phyloP scores from a whole-genome alignment of 2,888 invertebrate species.

The Pelosia muscerda region DNA sequence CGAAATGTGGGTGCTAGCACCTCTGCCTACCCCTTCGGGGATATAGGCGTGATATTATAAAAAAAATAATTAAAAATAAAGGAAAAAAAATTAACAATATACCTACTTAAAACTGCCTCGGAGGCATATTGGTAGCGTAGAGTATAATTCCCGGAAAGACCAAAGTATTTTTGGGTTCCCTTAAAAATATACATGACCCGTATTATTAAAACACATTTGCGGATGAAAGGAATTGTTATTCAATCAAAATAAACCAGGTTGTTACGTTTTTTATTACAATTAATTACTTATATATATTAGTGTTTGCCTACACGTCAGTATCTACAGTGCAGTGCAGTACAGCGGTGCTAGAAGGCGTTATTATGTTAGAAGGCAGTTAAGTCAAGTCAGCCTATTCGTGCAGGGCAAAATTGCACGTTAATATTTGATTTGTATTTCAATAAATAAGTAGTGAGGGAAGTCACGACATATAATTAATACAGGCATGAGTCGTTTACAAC shows the following conservation, averaged over 20 bases:
- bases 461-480: constrained; percentile 1
- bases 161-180: not conserved
- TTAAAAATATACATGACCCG: not conserved
- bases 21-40: no score
- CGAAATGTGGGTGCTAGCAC: no score
- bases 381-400: not conserved
- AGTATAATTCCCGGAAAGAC: not conserved
- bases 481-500: not conserved
- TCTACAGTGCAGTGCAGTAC: not conserved
- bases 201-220: not conserved
- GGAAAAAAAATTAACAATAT: no score
- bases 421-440: constrained; percentile 4
- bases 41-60: no score
- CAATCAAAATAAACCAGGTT: not conserved
- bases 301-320: no score
- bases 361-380: constrained; percentile 1
- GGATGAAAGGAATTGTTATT: not conserved
- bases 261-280: not conserved
- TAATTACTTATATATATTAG: no score
- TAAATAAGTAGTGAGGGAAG: not conserved
- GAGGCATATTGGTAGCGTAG: not conserved
- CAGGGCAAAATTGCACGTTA: constrained; percentile 1
- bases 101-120: not conserved
- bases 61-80: no score
- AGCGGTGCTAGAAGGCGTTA: not conserved